Base-by-base conservation (phyloP, 2,113 vertebrate species). In the Macrotis lagotis region DNA sequence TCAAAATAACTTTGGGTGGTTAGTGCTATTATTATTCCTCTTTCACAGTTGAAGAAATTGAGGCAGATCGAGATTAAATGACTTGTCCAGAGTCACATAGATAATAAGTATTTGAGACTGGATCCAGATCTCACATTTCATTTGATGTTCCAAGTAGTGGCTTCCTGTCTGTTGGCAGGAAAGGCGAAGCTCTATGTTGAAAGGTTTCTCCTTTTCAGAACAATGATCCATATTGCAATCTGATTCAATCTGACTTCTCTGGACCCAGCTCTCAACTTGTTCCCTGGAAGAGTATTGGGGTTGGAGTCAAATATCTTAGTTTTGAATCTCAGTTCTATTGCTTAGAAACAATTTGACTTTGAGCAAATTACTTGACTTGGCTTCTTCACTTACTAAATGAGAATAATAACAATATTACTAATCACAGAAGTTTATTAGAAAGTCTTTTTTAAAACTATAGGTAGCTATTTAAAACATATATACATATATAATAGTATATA, bases 321-420 rank as follows among this genome's bases (percentile, higher is more conserved):
- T 50, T 31, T 92, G 94, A 95, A 93, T 50, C 94, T 91, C 90
- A 55, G 37, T 66, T 93, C 50, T 95, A 37, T 28, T 37, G 49
- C 3, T 91, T 95, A 50, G 1, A 90, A 49, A 44, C 50, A 93
- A n/a, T 22, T 55, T 47, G 50, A 44, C 50, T 51, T 92, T 91
- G 26, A 48, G 51, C 14, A 16, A n/a, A 0, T 48, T 51, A 50
- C 26, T 95, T 90, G 90, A 90, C 4, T 51, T 94, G 47, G 53
- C 31, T 93, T 92, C 25, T 37, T 51, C 4, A 93, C 91, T 94
- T 51, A 48, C n/a, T 90, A 96, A 28, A 59, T 22, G 1, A 2
- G 49, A 16, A 51, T 48, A 52, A 53, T 44, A 59, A 89, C 51
- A 37, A 66, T 74, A 22, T 74, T n/a, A 88, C 59, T 83, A 93